Base-by-base conservation (phyloP, 1,140 invertebrate species). In the Leptinotarsa texana region DNA sequence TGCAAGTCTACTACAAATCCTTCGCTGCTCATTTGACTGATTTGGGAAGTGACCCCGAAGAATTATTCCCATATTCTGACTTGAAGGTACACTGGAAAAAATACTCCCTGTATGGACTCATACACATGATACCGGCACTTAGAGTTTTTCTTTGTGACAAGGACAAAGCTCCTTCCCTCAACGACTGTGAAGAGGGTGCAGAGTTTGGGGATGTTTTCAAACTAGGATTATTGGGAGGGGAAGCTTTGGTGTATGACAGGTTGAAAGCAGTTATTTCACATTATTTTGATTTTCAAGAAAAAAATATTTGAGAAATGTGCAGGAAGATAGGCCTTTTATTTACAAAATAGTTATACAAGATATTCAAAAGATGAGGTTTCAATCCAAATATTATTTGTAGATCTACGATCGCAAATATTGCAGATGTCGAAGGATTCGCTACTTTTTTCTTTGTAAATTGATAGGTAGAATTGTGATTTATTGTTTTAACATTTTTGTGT, bases 1-100 rank as follows among this genome's bases (percentile, higher is more conserved):
- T 91, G 3, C 76, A 89, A 22, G 77, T 87, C 6, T 91, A 91
- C 81, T 87, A 89, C 74, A 77, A 82, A 17, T 85, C 86, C 21
- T 81, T 90, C 66, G 78, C 79, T 1, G 80, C 80, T 15, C 84
- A 74, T 48, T 49, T 81, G 11, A 73, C 42, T 51, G 15, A 70
- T 8, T 82, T 84, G 77, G 86, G 83, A 75, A 87, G 78, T 33
- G 78, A 84, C n/a, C 79, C 87, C 2, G 79, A 86, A 3, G 79
- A 86, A 48, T 74, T 88, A n/a, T 88, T 88, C 80, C 86, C 89
- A 0, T 83, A 79, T 11, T 33, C 68, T 3, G 78, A 85, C 24
- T 89, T 90, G 42, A 73, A 81, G 48, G 72, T 80, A 3, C 86
- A 88, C 57, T 77, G 86, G 78, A 82, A 78, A 13, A 80, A 77